A percentile compares a stretch with the other conserved stretches of the same genome.
phyloP scores from a whole-genome alignment of 2,113 vertebrate species.

The Dascyllus trimaculatus region DNA sequence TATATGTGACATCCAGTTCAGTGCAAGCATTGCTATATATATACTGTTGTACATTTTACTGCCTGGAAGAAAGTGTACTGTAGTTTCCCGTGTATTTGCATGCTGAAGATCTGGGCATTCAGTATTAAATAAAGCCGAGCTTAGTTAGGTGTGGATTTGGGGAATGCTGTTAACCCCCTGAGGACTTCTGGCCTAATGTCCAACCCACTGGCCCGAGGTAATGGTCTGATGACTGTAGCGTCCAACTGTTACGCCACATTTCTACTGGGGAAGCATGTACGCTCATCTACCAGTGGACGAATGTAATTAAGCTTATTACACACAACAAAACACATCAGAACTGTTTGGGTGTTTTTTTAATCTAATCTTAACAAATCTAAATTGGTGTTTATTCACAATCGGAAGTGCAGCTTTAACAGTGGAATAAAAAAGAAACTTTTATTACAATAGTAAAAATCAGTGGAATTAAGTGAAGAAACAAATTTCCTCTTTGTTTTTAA shows the following conservation, averaged over 20 bases:
- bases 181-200: constrained; percentile 24
- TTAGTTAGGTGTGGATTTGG: constrained; percentile 25
- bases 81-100: constrained; percentile 10
- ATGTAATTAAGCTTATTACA: too few relatives aligned
- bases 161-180: constrained; percentile 38
- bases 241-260: constrained; percentile 19
- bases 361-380: not conserved
- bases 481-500: too few relatives aligned
- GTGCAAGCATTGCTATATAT: not conserved
- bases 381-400: too few relatives aligned
- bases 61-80: not conserved
- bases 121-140: constrained; percentile 23
- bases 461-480: too few relatives aligned
- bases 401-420: too few relatives aligned
- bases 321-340: too few relatives aligned
- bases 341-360: not conserved
- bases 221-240: constrained; percentile 26
- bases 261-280: not conserved
- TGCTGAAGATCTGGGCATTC: constrained; percentile 26
- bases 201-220: constrained; percentile 40
- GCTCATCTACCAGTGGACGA: too few relatives aligned
- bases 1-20: not conserved
- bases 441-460: too few relatives aligned
- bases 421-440: too few relatives aligned
- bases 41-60: not conserved